A percentile compares a stretch with the other conserved stretches of the same genome.
phyloP scores from a whole-genome alignment of 2,797 vertebrate species.

The Orientallactaga sibirica region DNA sequence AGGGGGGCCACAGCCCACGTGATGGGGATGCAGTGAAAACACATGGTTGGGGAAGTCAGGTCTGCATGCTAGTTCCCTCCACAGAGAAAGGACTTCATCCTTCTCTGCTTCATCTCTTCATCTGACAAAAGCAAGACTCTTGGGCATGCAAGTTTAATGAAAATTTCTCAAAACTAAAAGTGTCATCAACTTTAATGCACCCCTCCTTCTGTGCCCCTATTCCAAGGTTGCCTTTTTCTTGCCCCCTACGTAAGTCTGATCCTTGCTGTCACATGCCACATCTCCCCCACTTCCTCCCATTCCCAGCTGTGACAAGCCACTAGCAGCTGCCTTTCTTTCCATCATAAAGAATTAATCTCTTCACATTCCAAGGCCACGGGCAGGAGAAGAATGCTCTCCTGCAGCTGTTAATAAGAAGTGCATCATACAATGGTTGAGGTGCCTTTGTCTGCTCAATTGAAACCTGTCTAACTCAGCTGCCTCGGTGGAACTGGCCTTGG shows the following conservation, averaged over 20 bases:
- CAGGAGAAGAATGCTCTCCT: constrained; percentile 41
- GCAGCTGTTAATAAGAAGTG: constrained; percentile 22
- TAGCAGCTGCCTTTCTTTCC: constrained; percentile 52
- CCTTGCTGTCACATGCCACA: background rate
- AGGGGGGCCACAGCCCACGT: background rate
- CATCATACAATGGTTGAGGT: background rate
- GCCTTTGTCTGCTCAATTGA: constrained; percentile 24
- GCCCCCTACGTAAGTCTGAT: fast-evolving
- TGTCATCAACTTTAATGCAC: too few species aligned
- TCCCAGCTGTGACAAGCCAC: constrained; percentile 5
- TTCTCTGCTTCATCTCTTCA: background rate
- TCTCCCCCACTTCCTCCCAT: background rate
- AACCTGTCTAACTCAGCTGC: background rate
- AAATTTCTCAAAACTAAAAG: background rate
- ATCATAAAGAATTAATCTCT: constrained; percentile 52
- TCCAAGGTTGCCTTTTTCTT: background rate
- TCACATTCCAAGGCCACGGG: constrained; percentile 11
- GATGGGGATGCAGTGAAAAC: fast-evolving
- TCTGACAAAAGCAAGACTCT: background rate
- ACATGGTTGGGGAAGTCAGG: fast-evolving
- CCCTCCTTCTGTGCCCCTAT: fast-evolving
- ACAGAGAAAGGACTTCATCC: background rate
- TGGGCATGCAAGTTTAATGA: background rate
- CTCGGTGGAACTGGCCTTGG: constrained; percentile 2
- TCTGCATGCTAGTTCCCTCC: background rate